These are phyloP conservation scores for Solen grandis DNA, from an alignment of 1,140 invertebrate genomes.

Conservation along the genomic window DNA sequence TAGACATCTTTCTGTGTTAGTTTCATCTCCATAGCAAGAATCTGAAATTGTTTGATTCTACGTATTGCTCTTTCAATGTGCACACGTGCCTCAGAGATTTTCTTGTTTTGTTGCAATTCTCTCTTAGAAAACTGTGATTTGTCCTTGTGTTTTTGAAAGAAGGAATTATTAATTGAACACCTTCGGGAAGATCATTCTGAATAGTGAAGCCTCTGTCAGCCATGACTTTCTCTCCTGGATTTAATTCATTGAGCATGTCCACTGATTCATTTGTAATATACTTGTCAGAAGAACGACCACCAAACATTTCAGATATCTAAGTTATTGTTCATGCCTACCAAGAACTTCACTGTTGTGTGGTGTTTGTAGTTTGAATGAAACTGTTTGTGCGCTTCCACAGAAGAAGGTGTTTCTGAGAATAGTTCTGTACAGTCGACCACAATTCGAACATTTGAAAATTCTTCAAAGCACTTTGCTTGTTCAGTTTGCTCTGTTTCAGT, in stretches of 20 bases:
- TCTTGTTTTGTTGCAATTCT: neutral
- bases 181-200: neutral
- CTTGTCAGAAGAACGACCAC: slow-evolving; percentile 13
- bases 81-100: slow-evolving; percentile 23
- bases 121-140: slow-evolving; percentile 12
- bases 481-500: neutral
- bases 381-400: slow-evolving; percentile 3
- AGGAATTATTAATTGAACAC: neutral
- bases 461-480: slow-evolving; percentile 14
- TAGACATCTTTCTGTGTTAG: neutral
- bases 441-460: slow-evolving; percentile 22
- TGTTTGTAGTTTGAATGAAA: slow-evolving; percentile 28
- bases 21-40: neutral
- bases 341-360: slow-evolving; percentile 33
- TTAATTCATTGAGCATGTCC: slow-evolving; percentile 3
- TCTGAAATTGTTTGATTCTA: slow-evolving; percentile 27
- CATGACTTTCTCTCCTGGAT: slow-evolving; percentile 26
- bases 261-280: slow-evolving; percentile 30
- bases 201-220: slow-evolving; percentile 24
- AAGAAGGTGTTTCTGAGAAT: slow-evolving; percentile 14
- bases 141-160: slow-evolving; percentile 19
- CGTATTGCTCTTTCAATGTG: slow-evolving; percentile 12
- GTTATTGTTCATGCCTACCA: slow-evolving; percentile 20
- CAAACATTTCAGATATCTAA: slow-evolving; percentile 25
- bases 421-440: slow-evolving; percentile 37